Percentiles rank a stretch among this genome's conserved stretches.
phyloP scores from a whole-genome alignment of 1,140 invertebrate genomes.

The Aleiodes sp. region DNA sequence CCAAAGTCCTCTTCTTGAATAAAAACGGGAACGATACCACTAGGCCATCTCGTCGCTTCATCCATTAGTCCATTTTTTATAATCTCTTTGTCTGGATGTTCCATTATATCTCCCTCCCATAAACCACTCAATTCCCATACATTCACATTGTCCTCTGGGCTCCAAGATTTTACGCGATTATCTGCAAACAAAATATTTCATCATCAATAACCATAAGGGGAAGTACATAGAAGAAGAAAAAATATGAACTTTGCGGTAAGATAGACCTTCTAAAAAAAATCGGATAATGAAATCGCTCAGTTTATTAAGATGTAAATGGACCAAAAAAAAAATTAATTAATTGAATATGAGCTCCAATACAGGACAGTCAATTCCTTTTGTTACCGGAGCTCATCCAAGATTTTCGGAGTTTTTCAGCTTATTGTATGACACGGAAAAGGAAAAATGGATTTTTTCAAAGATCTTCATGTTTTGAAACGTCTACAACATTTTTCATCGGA shows the following conservation, averaged over 20 bases:
- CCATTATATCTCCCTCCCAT: slow-evolving; percentile 71
- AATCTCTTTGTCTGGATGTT: slow-evolving; percentile 49
- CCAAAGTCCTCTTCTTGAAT: slow-evolving; percentile 74
- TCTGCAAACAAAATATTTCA: slow-evolving; percentile 40
- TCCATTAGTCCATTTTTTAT: slow-evolving; percentile 71
- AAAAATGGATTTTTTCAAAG: too few relatives aligned
- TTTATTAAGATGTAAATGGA: background rate
- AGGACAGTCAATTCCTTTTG: too few relatives aligned
- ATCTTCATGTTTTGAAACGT: too few relatives aligned
- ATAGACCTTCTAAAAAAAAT: too few relatives aligned
- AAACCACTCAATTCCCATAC: slow-evolving; percentile 70
- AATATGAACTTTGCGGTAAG: too few relatives aligned
- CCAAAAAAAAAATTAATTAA: background rate
- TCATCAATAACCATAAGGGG: background rate
- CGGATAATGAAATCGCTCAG: background rate
- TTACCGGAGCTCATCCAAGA: too few relatives aligned
- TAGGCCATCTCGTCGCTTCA: slow-evolving; percentile 70
- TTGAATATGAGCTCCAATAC: too few relatives aligned
- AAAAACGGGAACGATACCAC: slow-evolving; percentile 72
- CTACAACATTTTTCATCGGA: too few relatives aligned
- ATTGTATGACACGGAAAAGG: too few relatives aligned
- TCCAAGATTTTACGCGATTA: slow-evolving; percentile 49
- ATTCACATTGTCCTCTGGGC: slow-evolving; percentile 48
- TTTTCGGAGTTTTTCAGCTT: too few relatives aligned
- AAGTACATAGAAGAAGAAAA: background rate